Evolutionary conservation across 2,797 vertebrate genomes (phyloP), one percentile per base, ranked within the genome.

Genomic region (Phataginus tetradactyla): DNA sequence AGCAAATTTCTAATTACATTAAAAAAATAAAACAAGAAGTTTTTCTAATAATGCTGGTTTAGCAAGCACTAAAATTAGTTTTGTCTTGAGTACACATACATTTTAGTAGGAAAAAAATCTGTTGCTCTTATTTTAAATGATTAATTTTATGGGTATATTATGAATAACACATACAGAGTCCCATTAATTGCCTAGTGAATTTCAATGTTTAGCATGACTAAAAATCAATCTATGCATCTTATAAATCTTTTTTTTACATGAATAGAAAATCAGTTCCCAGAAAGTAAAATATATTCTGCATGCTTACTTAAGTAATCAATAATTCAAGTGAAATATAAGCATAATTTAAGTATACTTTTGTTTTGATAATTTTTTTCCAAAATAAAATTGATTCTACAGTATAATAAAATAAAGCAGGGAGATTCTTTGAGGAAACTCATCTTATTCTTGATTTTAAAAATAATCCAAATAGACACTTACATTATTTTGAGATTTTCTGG

Each of bases 1-100:
- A 95, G 91, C 93, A 96, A 98, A 97, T 93, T 97, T 97, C 88
- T 97, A 97, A 97, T 97, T 97, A 97, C 84, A 90, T 90, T 97
- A 64, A 92, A 98, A 97, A 96, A 97, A 86, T 95, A 97, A 97
- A 98, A 97, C 91, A 97, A 96, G 91, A 87, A 97, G 93, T 8
- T 96, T 97, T 97, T 96, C 91, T 96, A 96, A 97, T 97, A 97
- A 96, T 71, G 18, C 68, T 94, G 80, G 53, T 51, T 96, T 96
- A 97, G 64, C 72, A 75, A 74, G 37, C 75, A 71, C 86, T 93
- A 91, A 91, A 96, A 94, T 97, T 90, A 92, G 75, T 94, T 97
- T 97, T 96, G 89, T 91, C 94, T 87, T 95, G 96, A 96, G 95
- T 90, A 96, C 92, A 97, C 89, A 96, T 57, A 96, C 17, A 96